phyloP scores from a whole-genome alignment of 2,113 vertebrate species.

The Ascaphus truei region DNA sequence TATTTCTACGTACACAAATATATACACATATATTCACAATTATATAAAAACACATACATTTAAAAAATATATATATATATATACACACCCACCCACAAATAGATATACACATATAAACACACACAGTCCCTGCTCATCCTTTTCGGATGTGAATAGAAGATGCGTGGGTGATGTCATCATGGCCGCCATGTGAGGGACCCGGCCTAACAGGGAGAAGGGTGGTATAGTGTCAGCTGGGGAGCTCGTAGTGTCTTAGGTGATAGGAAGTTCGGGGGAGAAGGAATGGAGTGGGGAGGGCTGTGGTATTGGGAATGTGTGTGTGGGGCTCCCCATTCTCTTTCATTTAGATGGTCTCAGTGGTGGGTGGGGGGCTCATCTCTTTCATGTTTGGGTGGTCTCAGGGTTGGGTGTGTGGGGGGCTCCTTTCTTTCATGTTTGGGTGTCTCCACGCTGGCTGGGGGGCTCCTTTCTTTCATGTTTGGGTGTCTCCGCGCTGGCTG shows the following conservation, averaged over 20 bases:
- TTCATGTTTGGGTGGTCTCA: not conserved
- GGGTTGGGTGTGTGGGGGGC: too few species aligned
- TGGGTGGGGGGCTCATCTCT: too few species aligned
- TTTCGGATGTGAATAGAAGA: conserved; percentile 6
- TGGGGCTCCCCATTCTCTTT: too few species aligned
- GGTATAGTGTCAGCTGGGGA: conserved; percentile 10
- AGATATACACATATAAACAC: not conserved
- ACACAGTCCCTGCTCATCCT: not conserved
- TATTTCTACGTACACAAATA: not conserved
- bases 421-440: too few species aligned
- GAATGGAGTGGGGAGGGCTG: not conserved
- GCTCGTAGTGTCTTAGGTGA: not conserved
- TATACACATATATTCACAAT: not conserved
- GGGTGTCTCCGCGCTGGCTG: too few species aligned
- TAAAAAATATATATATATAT: not conserved
- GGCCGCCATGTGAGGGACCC: conserved; percentile 30
- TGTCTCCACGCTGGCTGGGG: too few species aligned
- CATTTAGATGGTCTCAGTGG: too few species aligned
- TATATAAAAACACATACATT: not conserved
- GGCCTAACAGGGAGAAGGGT: conserved; percentile 1
- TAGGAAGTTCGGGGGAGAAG: too few species aligned
- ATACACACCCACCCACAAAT: not conserved
- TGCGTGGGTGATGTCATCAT: conserved; percentile 23
- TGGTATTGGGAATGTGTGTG: not conserved
- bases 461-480: too few species aligned